Conservation (phyloP, 2,113 vertebrate genomes). For the Ictalurus furcatus region DNA sequence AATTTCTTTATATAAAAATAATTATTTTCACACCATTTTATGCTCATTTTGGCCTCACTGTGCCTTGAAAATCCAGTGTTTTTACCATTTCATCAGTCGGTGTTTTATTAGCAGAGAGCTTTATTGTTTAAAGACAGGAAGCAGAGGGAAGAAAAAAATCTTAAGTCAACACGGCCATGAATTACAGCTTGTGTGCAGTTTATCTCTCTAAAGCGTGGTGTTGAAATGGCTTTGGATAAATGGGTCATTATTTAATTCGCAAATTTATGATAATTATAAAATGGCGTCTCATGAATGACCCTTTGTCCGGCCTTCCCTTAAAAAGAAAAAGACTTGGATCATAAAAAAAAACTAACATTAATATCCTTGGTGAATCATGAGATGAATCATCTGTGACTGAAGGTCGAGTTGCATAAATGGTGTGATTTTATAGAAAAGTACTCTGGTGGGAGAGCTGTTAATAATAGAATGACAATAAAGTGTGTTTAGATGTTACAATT, state of each 20-base stretch:
- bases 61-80: neutral
- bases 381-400: neutral
- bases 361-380: neutral
- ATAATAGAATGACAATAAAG: neutral
- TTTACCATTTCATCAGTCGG: neutral
- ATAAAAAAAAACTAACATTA: neutral
- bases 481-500: neutral
- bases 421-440: neutral
- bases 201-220: neutral
- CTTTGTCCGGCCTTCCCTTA: neutral
- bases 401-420: neutral
- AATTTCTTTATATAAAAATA: too few species aligned
- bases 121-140: neutral
- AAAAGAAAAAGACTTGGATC: too few species aligned
- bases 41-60: neutral
- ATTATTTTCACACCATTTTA: neutral
- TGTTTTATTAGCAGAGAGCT: neutral
- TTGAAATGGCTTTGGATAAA: neutral
- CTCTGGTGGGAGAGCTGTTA: neutral
- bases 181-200: neutral
- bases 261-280: neutral
- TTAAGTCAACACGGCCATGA: neutral
- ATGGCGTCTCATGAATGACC: neutral
- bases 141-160: neutral
- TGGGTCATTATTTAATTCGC: neutral